Percentiles rank a stretch among this genome's conserved stretches.
These are phyloP conservation scores for Trichomycterus rosablanca DNA, from an alignment of 2,113 vertebrate genomes.

Conservation along the genomic window DNA sequence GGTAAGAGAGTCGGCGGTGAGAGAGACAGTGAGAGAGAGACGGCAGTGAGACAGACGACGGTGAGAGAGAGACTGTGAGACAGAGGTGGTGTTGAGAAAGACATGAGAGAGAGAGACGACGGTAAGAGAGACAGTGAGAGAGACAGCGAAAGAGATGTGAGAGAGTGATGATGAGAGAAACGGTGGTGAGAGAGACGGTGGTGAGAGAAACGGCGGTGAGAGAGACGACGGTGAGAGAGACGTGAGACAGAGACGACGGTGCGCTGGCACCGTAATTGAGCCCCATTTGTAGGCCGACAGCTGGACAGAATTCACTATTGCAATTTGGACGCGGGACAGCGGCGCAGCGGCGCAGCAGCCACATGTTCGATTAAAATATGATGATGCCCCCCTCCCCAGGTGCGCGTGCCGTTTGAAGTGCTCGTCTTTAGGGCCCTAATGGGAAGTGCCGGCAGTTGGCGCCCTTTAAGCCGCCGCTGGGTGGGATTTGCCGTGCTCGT, in stretches of 20 bases:
- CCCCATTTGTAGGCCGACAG: slow-evolving; percentile 61
- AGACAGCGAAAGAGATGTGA: no score
- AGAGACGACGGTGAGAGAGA: no score
- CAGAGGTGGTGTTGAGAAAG: no score
- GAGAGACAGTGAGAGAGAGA: no score
- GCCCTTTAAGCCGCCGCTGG: slow-evolving; percentile 49
- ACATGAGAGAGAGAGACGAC: no score
- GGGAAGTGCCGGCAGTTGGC: slow-evolving; percentile 58
- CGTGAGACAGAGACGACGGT: background rate
- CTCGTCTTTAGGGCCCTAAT: slow-evolving; percentile 68
- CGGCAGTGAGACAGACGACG: no score
- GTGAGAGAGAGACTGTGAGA: no score
- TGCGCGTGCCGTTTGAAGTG: slow-evolving; percentile 58
- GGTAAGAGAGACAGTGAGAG: no score
- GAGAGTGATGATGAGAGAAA: no score
- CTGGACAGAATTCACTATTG: slow-evolving; percentile 67
- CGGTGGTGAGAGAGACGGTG: no score
- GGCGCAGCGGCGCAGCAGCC: slow-evolving; percentile 50
- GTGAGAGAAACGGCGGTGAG: no score
- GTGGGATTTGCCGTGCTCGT: slow-evolving; percentile 55
- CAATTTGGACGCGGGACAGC: slow-evolving; percentile 59
- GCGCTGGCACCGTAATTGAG: slow-evolving; percentile 51
- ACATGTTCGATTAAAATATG: slow-evolving; percentile 70
- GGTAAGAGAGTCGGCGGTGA: no score
- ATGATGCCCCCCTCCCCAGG: slow-evolving; percentile 57